These are phyloP conservation scores for Ditula angustiorana DNA, from an alignment of 2,888 invertebrate species.

Conservation along the genomic window DNA sequence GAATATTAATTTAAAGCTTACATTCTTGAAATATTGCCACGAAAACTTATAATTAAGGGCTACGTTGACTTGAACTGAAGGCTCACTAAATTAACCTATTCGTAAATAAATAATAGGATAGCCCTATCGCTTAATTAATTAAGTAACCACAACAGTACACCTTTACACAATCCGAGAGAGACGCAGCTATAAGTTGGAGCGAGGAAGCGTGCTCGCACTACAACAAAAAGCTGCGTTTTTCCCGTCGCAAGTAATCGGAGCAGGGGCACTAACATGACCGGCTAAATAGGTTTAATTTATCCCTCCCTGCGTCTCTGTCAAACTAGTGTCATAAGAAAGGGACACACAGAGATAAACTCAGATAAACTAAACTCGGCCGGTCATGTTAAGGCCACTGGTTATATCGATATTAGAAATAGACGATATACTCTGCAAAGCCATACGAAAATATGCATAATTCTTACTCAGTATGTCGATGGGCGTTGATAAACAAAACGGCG, in stretches of 20 bases:
- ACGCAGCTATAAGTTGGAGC: background rate
- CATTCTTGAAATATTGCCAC: conserved; percentile 67
- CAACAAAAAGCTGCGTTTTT: background rate
- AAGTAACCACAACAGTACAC: no score
- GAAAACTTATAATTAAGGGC: conserved; percentile 56
- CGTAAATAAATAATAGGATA: conserved; percentile 14
- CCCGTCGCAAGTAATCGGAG: background rate
- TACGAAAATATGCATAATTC: background rate
- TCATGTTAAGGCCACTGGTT: no score
- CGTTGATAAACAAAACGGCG: background rate
- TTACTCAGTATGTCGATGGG: background rate
- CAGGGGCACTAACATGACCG: no score
- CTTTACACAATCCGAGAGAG: no score
- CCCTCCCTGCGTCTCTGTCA: no score
- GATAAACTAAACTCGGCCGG: no score
- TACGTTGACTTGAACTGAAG: conserved; percentile 48
- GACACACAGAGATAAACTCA: no score
- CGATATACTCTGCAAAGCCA: background rate
- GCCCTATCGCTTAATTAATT: background rate
- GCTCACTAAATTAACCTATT: conserved; percentile 54
- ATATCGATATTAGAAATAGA: background rate
- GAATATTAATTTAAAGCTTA: conserved; percentile 65
- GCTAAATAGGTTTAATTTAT: no score
- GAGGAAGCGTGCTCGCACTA: background rate
- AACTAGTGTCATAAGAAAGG: no score